Conservation (phyloP, 2,113 vertebrate genomes). For the Vidua macroura region DNA sequence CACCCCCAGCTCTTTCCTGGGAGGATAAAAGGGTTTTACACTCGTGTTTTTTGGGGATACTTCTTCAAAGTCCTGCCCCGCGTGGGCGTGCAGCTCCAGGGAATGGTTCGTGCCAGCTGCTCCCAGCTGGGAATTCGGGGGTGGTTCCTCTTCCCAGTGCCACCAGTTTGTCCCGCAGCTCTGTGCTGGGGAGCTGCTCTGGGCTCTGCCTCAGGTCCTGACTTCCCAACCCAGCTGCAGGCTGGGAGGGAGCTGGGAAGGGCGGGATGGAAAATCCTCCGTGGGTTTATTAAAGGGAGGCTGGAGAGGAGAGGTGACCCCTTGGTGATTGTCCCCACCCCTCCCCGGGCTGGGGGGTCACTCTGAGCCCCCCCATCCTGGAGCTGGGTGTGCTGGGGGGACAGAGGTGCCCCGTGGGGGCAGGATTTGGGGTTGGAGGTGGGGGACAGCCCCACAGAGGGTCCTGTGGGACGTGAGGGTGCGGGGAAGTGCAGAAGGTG, state of each 20-base stretch:
- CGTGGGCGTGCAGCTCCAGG: background rate
- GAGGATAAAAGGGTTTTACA: background rate
- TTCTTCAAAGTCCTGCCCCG: background rate
- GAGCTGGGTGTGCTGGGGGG: background rate
- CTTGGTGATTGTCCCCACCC: background rate
- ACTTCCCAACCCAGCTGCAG: background rate
- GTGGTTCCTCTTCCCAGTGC: background rate
- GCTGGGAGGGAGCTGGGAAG: background rate
- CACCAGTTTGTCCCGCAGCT: background rate
- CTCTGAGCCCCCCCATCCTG: background rate
- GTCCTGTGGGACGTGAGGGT: background rate
- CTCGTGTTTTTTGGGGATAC: background rate
- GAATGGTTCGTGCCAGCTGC: background rate
- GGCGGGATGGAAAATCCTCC: background rate
- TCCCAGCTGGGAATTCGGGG: background rate
- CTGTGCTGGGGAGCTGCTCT: background rate
- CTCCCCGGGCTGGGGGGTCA: background rate
- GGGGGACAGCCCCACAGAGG: background rate
- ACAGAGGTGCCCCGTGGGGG: rapidly evolving
- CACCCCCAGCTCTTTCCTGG: background rate
- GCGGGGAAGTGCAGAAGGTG: background rate
- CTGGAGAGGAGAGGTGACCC: background rate
- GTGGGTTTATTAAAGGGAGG: background rate
- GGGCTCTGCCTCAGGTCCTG: background rate
- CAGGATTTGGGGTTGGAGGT: background rate